Percentiles rank a stretch among this genome's conserved stretches.
phyloP scores from a whole-genome alignment of 2,888 invertebrate genomes.

The Plebejus anna region DNA sequence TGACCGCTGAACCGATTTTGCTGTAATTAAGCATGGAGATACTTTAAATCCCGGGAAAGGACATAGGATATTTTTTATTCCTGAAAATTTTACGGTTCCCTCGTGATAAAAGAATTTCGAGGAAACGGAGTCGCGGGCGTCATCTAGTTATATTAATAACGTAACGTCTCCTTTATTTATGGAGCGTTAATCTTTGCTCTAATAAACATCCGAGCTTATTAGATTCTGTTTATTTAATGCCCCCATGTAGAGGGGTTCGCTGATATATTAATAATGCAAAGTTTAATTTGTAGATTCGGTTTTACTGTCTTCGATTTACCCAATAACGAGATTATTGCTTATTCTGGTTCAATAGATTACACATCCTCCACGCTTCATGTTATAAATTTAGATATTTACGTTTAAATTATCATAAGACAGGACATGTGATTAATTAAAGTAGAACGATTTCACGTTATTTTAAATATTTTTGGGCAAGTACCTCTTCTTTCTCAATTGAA shows the following conservation, averaged over 20 bases:
- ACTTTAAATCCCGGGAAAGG: too few species aligned
- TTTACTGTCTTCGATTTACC: neutral
- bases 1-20: too few species aligned
- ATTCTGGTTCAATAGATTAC: constrained; percentile 8
- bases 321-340: constrained; percentile 6
- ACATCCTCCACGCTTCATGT: neutral
- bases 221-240: constrained; percentile 19
- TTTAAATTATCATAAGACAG: neutral
- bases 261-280: constrained; percentile 14
- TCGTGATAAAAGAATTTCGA: too few species aligned
- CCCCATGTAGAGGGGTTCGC: neutral
- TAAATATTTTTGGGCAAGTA: too few species aligned
- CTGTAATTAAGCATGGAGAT: too few species aligned
- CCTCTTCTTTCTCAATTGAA: too few species aligned
- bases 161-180: constrained; percentile 28
- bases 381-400: neutral
- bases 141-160: constrained; percentile 32
- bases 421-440: too few species aligned
- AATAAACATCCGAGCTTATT: constrained; percentile 23
- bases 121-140: too few species aligned
- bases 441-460: too few species aligned
- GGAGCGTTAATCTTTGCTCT: constrained; percentile 24
- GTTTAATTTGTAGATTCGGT: constrained; percentile 8
- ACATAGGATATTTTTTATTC: too few species aligned
- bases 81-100: too few species aligned